Evolutionary conservation across 2,888 invertebrate species (phyloP), one percentile per base, ranked within the genome.

Genomic region (Andrena haemorrhoa): DNA sequence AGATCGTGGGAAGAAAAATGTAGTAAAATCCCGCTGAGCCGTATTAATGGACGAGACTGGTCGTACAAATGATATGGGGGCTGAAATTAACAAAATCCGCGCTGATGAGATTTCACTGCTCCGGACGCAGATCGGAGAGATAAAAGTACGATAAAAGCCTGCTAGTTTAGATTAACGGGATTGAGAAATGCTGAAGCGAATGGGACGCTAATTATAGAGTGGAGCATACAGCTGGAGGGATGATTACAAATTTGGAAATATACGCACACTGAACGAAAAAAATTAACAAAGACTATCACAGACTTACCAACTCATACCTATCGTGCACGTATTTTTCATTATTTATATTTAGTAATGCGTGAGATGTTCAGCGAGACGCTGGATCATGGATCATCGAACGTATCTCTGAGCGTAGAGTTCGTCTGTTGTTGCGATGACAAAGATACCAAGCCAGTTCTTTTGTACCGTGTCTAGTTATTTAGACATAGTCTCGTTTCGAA

Each of bases 391-490:
- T 53, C 53, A 0, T 53, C 26, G 58, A 53, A 68, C 53, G 66
- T 16, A 26, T 82, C 84, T 82, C 78, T 41, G 41, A 41, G 41
- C 65, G 82, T 60, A 51, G 41, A 63, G 63, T 79, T 82, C 68
- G 82, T 53, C 53, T 53, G 53, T 75, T 79, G 29, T 65, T 66
- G 26, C 51, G 47, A 65, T 68, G 65, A 53, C 63, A 16, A 65
- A 58, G 49, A 53, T 74, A 65, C 56, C 53, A 66, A 81, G 65
- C 60, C 72, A 49, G 70, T 73, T 78, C 74, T 88, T 87, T 82
- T 87, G 77, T 88, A 86, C 79, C 71, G 71, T 84, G 69, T 84
- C 73, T 82, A 86, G 85, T 74, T 75, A 75, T 41, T 41, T 41
- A 41, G 80, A 81, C 70, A 78, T 78, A 75, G 70, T 70, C 58